phyloP scores from a whole-genome alignment of 2,797 vertebrate species.

The Melopsittacus undulatus region DNA sequence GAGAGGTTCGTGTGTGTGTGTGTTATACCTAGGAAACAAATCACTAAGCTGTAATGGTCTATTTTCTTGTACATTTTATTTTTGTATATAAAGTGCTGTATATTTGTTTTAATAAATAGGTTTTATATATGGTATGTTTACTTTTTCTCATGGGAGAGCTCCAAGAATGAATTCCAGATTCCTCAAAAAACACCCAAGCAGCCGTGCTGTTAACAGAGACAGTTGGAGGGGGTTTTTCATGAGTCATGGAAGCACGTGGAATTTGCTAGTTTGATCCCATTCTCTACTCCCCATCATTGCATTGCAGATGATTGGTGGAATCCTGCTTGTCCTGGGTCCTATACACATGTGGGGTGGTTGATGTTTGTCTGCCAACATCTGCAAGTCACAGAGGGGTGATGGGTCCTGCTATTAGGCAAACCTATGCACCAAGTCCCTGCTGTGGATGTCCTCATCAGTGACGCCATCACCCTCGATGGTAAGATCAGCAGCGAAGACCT shows the following conservation, averaged over 20 bases:
- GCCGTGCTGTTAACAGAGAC: neutral
- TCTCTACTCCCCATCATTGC: neutral
- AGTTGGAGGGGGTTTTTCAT: neutral
- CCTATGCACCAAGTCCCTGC: neutral
- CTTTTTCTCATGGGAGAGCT: slow-evolving; percentile 16
- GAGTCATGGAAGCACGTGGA: slow-evolving; percentile 16
- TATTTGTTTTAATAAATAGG: slow-evolving; percentile 69
- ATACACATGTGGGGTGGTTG: rapidly evolving
- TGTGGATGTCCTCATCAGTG: rapidly evolving
- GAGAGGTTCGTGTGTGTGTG: neutral
- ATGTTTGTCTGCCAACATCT: neutral
- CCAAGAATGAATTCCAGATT: neutral
- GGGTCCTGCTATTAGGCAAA: neutral
- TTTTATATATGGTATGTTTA: slow-evolving; percentile 59
- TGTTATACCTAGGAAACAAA: neutral
- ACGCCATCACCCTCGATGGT: rapidly evolving
- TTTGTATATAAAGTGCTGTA: slow-evolving; percentile 62
- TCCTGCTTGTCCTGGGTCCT: neutral
- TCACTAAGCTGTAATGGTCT: slow-evolving; percentile 30
- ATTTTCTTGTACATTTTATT: slow-evolving; percentile 63
- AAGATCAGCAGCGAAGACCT: too few relatives aligned
- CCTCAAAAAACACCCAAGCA: neutral
- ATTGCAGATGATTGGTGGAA: neutral
- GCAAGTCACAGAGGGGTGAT: neutral
- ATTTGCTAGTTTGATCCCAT: rapidly evolving